Evolutionary conservation across 2,113 vertebrate species (phyloP), one percentile per base, ranked within the genome.

Genomic region (Chaenogobius annularis): DNA sequence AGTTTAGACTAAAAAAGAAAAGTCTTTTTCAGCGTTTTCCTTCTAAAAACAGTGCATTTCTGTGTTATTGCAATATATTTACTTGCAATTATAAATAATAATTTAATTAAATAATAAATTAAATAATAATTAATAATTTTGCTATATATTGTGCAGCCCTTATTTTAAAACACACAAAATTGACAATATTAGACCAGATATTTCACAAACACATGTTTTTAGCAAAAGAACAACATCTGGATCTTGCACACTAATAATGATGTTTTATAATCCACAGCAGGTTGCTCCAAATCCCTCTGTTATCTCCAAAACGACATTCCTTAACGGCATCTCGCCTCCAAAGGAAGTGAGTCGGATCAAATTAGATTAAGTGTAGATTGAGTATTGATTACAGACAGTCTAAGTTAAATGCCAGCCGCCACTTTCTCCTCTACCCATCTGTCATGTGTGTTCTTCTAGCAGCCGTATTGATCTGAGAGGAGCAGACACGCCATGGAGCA

Each of bases 381-480:
- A 68, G 67, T 71, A 78, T 22, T 55, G 69, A 84, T 78, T 59
- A 59, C 66, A 70, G 74, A 3, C 17, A 17, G 35, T 72, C 52
- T 31, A 58, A 58, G 37, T 35, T 43, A 52, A 71, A 78, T 22
- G 54, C 13, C 63, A 20, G 50, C 26, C 26, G 5, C 56, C 17
- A 26, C 5, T 55, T 13, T 23, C 2, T 2, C 67, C 35, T 7
- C 10, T 7, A 50, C 75, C 67, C 58, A 66, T 81, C 73, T 76
- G 79, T 82, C 88, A 79, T 73, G 66, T 19, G 75, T 52, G 40
- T 73, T 78, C 50, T 68, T 15, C 15, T 48, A 35, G 79, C 66
- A 31, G 75, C 9, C 0, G 26, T 87, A 90, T 84, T 85, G 86
- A 91, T 91, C 69, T 61, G 56, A 44, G 35, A 7, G 43, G 31